Evolutionary conservation across 2,113 vertebrate species (phyloP).

Genomic region (Apeltes quadracus): DNA sequence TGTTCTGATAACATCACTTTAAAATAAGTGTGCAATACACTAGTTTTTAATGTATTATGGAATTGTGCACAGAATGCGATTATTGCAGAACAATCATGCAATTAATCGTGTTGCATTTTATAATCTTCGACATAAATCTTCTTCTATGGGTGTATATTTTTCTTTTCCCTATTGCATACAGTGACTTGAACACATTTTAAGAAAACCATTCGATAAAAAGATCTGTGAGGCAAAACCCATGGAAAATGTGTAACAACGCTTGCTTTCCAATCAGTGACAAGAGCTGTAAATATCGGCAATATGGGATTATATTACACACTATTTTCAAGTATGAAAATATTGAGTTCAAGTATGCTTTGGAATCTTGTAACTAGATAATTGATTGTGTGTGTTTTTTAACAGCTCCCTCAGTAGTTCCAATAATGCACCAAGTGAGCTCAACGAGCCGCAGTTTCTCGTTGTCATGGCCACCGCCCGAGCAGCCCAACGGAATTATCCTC

Average conservation of each 20-base stretch:
- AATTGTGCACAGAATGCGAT: no score
- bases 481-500: slow-evolving; percentile 96
- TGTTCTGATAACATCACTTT: no score
- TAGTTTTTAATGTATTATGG: no score
- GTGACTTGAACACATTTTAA: no score
- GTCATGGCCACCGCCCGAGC: slow-evolving; percentile 95
- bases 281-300: slow-evolving; percentile 52
- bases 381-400: slow-evolving; percentile 59
- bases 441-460: slow-evolving; percentile 95
- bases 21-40: no score
- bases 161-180: no score
- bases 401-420: slow-evolving; percentile 94
- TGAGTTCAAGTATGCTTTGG: slow-evolving; percentile 37
- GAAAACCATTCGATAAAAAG: no score
- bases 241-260: slow-evolving; percentile 61
- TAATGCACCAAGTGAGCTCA: slow-evolving; percentile 97
- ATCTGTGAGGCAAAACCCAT: slow-evolving; percentile 42
- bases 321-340: slow-evolving; percentile 60
- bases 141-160: no score
- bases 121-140: no score
- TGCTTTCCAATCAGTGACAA: slow-evolving; percentile 57
- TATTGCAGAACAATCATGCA: no score
- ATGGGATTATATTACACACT: slow-evolving; percentile 38
- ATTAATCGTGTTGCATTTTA: no score
- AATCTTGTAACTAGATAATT: slow-evolving; percentile 45